Conservation (phyloP, 2,888 invertebrate genomes). For the Marronus borbonicus region DNA sequence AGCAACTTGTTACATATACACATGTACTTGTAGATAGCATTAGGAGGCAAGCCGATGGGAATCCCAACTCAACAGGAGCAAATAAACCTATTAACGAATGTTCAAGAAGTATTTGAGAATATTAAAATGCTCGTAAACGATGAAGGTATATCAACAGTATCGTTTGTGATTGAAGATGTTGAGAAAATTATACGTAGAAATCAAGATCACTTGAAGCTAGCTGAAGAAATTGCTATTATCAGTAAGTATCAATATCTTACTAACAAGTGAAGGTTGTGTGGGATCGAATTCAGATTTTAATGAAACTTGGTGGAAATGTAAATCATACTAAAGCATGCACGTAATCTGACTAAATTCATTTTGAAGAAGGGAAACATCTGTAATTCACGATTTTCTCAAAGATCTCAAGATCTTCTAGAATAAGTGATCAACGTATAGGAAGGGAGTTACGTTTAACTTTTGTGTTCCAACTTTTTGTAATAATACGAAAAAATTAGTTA, state of each 20-base stretch:
- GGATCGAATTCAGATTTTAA: too few relatives aligned
- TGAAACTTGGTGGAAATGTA: too few relatives aligned
- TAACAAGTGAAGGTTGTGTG: too few relatives aligned
- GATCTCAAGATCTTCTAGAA: too few relatives aligned
- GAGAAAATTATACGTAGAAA: slow-evolving; percentile 59
- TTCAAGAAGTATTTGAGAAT: slow-evolving; percentile 63
- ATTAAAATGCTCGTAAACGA: slow-evolving; percentile 60
- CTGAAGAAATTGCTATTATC: slow-evolving; percentile 61
- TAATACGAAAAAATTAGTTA: too few relatives aligned
- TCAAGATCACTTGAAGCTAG: slow-evolving; percentile 58
- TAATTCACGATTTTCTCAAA: too few relatives aligned
- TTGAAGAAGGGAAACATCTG: too few relatives aligned
- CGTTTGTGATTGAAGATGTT: slow-evolving; percentile 60
- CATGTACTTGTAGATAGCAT: slow-evolving; percentile 1
- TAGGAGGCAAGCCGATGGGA: slow-evolving; percentile 40
- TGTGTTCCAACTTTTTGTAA: too few relatives aligned
- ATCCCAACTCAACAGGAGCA: slow-evolving; percentile 64
- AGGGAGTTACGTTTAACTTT: too few relatives aligned
- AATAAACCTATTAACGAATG: slow-evolving; percentile 61
- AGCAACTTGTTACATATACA: background rate
- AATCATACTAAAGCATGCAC: too few relatives aligned
- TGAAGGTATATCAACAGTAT: slow-evolving; percentile 61
- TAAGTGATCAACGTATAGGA: too few relatives aligned
- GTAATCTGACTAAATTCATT: too few relatives aligned
- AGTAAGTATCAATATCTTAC: slow-evolving; percentile 59